A percentile compares a stretch with the other conserved stretches of the same genome.
These are phyloP conservation scores for Hiodon tergisus DNA, from an alignment of 2,113 vertebrate species.

Conservation along the genomic window DNA sequence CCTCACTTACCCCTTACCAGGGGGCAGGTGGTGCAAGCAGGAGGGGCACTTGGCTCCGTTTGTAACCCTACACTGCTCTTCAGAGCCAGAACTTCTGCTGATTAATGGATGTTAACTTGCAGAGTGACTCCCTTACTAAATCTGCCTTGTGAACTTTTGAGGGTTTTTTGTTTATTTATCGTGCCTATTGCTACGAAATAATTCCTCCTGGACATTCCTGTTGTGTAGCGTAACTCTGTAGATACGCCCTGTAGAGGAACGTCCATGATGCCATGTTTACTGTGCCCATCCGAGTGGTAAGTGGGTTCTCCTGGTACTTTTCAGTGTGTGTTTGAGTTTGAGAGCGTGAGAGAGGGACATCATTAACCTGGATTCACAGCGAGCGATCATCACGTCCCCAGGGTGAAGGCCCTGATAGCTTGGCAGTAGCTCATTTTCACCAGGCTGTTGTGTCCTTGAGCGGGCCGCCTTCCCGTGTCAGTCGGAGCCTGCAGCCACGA, in stretches of 20 bases:
- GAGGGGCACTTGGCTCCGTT: neutral
- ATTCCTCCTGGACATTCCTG: too few relatives aligned
- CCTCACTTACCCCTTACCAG: neutral
- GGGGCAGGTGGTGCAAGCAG: neutral
- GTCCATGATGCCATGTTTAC: neutral
- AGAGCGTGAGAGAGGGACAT: slow-evolving; percentile 17
- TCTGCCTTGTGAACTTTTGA: too few relatives aligned
- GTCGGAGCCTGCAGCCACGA: neutral
- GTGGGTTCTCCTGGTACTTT: neutral
- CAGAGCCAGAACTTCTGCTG: neutral
- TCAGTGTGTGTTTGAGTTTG: slow-evolving; percentile 3
- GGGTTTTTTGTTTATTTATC: too few relatives aligned
- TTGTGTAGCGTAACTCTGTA: too few relatives aligned
- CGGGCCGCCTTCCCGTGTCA: neutral
- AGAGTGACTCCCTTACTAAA: neutral
- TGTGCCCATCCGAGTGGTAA: neutral
- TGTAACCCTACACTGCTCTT: neutral
- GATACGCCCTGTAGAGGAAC: too few relatives aligned
- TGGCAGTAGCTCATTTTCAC: slow-evolving; percentile 14
- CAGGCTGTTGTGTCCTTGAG: slow-evolving; percentile 17
- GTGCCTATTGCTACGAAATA: neutral
- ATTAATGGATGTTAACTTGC: too few relatives aligned
- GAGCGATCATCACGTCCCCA: slow-evolving; percentile 20
- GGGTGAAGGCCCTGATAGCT: slow-evolving; percentile 26
- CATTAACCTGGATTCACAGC: slow-evolving; percentile 28